Evolutionary conservation across 2,888 invertebrate genomes (phyloP), one percentile per base, ranked within the genome.

Genomic region (Chelonus formosanus): DNA sequence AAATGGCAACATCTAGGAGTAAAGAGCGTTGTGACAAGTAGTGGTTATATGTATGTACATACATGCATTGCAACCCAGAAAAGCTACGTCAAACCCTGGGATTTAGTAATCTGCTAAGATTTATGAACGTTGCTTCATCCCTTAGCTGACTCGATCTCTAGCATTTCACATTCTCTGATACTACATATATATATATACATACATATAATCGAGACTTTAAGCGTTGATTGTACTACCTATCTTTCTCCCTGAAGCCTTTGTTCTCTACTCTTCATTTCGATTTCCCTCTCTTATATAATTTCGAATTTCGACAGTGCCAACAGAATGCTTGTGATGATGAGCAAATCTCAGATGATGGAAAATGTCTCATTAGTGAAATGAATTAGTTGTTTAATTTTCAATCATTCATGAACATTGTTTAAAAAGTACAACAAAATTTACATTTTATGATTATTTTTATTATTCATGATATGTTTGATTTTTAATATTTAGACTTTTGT

Each of bases 71-170:
- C 43, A 43, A 60, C 40, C 50, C 60, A 61, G 61, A 20, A 60
- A 43, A 61, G 77, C 81, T 81, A 80, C 79, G 79, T 83, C 82
- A 83, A 83, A 83, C 81, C 76, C 77, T 74, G 80, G 81, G 83
- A 83, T 83, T 83, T 81, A 80, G 83, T 82, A 83, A 83, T 83
- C 83, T 82, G 74, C 78, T 74, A 81, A 83, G 83, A 83, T 83
- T 83, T 83, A 83, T 83, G 83, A 83, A 82, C 81, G 81, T 68
- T 71, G 76, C 76, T 76, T 79, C 80, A 76, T 78, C 79, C 78
- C 79, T 77, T 70, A 70, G 74, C 73, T 60, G 60, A 60, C 60
- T 60, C 60, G 31, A 52, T 60, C 60, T 73, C 74, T 71, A 20
- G 20, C 20, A 20, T 64, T 72, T 74, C 71, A 71, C 71, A 56